Base-by-base conservation (phyloP, 1,140 invertebrate species). In the Drosophila virilis region DNA sequence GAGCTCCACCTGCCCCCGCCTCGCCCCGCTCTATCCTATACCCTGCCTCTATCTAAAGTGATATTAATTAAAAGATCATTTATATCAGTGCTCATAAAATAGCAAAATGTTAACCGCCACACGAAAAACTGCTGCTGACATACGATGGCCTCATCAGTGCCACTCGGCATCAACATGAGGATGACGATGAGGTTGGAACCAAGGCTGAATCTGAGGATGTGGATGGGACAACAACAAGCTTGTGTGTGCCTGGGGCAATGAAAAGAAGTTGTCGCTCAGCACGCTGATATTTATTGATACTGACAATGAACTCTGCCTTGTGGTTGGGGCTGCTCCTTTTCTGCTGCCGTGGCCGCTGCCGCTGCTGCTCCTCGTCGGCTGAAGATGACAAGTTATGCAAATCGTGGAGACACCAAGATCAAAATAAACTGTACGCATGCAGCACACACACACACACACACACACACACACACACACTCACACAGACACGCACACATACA, bases 41-140 rank as follows among this genome's bases (percentile, higher is more conserved):
- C 22, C 22, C 2, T n/a, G 38, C 58, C 57, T 70, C 86, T 90
- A 90, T 90, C 86, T 90, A 86, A 90, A 90, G 86, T 90, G 86
- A 90, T 90, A 90, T 90, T 90, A 90, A 90, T 90, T 90, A 86
- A 90, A 90, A 90, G 88, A 86, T 90, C 86, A 90, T 90, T 90
- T 90, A 90, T 90, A 90, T 90, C 86, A 81, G 74, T 86, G 88
- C 77, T 84, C 88, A 86, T 90, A 90, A 90, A 90, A 90, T 90
- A 90, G 86, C 79, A 76, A 86, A 90, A 90, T 86, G 82, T 73
- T 83, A 48, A 76, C 48, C 54, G 65, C 59, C 59, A 62, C 70
- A 68, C 69, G 58, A 76, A 74, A 77, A 68, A 77, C 46, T 71
- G 77, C 77, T 74, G 81, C 80, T 85, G 84, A 84, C 77, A 81